Base-by-base conservation (phyloP, 2,888 invertebrate species). In the Amblyteles armatorius region DNA sequence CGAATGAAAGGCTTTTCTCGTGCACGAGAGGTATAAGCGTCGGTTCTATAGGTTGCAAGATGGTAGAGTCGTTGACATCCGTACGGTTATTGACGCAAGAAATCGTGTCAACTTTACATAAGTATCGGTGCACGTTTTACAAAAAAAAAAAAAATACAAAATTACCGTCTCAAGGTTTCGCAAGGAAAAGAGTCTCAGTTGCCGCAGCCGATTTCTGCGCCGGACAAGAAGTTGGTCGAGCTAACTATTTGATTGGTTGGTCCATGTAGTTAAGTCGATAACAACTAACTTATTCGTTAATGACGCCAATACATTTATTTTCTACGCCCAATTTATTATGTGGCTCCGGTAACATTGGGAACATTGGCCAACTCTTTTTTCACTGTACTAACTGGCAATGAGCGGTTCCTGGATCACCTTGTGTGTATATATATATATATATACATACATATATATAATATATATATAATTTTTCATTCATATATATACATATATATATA, bases 1-100 rank as follows among this genome's bases (percentile, higher is more conserved):
- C 40, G 60, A 69, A 74, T 60, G 50, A 57, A 73, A 78, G 77
- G 67, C 77, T 52, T 77, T 67, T 40, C 50, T 68, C 48, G 68
- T 7, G 44, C 9, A 40, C 40, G 40, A 40, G 44, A 11, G 44
- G 13, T 13, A 44, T 11, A 44, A 57, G 22, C 26, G 19, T 57
- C 7, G 11, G 57, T 26, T 57, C 57, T 22, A 26, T 13, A 57
- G 26, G 13, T 57, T 13, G 57, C 3, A 3, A 2, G 26, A 3
- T 2, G 57, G 11, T 57, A 57, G 22, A 57, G 26, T 26, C 57
- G 19, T 57, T 26, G 57, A 57, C 57, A 57, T 57, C 11, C 11
- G 11, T 1, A 22, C 57, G 22, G 57, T 26, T 22, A 22, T 22
- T 26, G 57, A 26, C 57, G 22, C 57, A 26, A 57, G 11, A 57